These are phyloP conservation scores for Hippopotamyrus pictus DNA, from an alignment of 2,797 vertebrate genomes.

Conservation along the genomic window DNA sequence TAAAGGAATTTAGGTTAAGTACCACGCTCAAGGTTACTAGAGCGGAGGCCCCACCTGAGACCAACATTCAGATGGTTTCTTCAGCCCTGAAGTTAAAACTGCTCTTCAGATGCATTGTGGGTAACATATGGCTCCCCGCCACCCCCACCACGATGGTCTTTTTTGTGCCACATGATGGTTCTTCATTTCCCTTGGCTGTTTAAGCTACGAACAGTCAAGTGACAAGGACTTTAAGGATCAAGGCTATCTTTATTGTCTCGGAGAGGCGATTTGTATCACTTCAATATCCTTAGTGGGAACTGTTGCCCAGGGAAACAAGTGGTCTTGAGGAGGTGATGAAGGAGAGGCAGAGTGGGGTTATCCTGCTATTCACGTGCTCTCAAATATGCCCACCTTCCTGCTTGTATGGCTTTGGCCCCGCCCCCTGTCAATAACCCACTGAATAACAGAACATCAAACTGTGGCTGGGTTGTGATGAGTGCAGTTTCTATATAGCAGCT, in stretches of 20 bases:
- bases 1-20: constrained; percentile 1
- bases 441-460: not conserved
- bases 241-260: not conserved
- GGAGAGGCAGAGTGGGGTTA: not conserved
- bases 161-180: not conserved
- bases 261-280: not conserved
- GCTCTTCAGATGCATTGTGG: constrained; percentile 1
- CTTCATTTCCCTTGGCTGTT: not conserved
- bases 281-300: not conserved
- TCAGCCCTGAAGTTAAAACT: not conserved
- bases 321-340: not conserved
- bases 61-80: not conserved
- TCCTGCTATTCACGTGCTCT: not conserved
- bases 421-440: not conserved
- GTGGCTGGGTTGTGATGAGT: not conserved
- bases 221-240: not conserved
- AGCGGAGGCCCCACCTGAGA: not conserved
- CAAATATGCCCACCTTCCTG: not conserved
- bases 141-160: not conserved
- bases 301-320: not conserved
- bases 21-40: not conserved
- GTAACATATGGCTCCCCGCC: not conserved
- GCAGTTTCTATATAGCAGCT: not conserved
- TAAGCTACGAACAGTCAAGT: not conserved
- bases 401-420: not conserved